Percentiles rank a stretch among this genome's conserved stretches.
Conservation (phyloP, 2,888 invertebrate species). For the Drosophila maculinotata region DNA sequence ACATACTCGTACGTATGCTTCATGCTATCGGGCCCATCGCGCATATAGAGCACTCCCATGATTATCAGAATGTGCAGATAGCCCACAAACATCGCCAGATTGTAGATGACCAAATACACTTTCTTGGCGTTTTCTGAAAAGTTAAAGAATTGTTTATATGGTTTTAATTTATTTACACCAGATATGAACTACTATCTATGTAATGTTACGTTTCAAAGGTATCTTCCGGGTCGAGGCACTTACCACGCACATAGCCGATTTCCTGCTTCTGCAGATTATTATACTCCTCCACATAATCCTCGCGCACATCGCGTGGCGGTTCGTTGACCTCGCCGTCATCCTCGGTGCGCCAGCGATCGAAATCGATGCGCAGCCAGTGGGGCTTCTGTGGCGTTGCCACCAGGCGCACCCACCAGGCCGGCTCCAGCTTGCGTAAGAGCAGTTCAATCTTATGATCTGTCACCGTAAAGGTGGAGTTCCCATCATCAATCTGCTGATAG, state of each 20-base stretch:
- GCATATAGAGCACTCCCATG: conserved; percentile 90
- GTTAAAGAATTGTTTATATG: too few species aligned
- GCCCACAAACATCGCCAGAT: conserved; percentile 95
- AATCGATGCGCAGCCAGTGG: conserved; percentile 96
- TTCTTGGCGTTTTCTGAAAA: conserved; percentile 91
- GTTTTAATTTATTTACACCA: too few species aligned
- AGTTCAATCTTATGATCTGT: conserved; percentile 92
- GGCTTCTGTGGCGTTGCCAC: conserved; percentile 93
- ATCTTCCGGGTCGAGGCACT: too few species aligned
- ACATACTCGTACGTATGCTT: conserved; percentile 90
- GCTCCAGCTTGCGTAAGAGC: conserved; percentile 88
- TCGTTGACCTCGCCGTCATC: conserved; percentile 87
- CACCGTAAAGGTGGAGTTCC: conserved; percentile 87
- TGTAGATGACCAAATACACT: conserved; percentile 94
- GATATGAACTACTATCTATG: too few species aligned
- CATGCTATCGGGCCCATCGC: conserved; percentile 90
- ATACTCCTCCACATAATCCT: conserved; percentile 92
- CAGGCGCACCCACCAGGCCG: conserved; percentile 93
- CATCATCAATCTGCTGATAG: conserved; percentile 76
- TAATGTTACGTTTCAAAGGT: neutral
- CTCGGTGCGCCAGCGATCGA: conserved; percentile 94
- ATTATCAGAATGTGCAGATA: conserved; percentile 91
- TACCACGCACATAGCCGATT: conserved; percentile 91
- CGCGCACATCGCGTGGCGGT: conserved; percentile 89
- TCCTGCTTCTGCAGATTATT: conserved; percentile 91